phyloP scores from a whole-genome alignment of 2,888 invertebrate genomes.

The Tenthredo amoena region DNA sequence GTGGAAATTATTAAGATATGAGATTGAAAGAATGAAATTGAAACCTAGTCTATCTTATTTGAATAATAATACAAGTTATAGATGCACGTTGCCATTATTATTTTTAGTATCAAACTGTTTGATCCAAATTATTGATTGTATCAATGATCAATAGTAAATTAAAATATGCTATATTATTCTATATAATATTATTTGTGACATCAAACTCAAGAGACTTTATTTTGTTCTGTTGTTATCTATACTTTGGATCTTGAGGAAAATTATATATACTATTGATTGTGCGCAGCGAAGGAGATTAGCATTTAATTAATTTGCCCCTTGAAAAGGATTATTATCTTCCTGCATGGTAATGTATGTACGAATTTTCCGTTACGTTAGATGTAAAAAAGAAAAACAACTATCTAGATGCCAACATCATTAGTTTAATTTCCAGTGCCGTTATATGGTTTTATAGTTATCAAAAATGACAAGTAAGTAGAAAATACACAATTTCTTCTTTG shows the following conservation, averaged over 20 bases:
- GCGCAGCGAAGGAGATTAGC: neutral
- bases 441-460: neutral
- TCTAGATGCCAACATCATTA: neutral
- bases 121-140: neutral
- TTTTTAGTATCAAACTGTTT: constrained; percentile 19
- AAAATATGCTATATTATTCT: neutral
- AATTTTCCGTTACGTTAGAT: neutral
- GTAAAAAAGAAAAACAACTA: neutral
- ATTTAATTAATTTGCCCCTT: neutral
- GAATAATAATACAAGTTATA: constrained; percentile 6
- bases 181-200: neutral
- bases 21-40: constrained; percentile 6
- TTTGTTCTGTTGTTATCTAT: neutral
- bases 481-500: neutral
- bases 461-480: constrained; percentile 31
- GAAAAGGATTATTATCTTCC: neutral
- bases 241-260: neutral
- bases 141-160: neutral
- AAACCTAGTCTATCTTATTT: neutral
- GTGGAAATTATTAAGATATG: constrained; percentile 9
- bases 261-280: neutral
- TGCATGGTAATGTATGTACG: constrained; percentile 17
- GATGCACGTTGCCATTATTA: constrained; percentile 1
- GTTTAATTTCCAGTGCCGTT: neutral
- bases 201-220: neutral